Evolutionary conservation across 2,888 invertebrate species (phyloP), one percentile per base, ranked within the genome.

Genomic region (Trilocha varians): DNA sequence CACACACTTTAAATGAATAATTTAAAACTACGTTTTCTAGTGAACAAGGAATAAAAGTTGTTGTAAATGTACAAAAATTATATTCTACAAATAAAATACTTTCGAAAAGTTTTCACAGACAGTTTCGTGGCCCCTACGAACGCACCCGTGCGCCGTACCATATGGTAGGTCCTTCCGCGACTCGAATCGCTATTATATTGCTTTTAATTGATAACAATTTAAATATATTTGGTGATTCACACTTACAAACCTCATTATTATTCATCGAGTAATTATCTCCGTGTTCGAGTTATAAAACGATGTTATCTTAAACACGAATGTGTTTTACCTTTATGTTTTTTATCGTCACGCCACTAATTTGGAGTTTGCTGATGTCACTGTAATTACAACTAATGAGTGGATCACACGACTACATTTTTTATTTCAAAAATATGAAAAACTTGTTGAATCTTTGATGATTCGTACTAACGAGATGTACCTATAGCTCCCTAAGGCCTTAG

Each of bases 201-300:
- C 83, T 84, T 85, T 85, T 85, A 84, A 85, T 85, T 85, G 85
- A 85, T 85, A 85, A 85, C 85, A 85, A 85, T 85, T 84, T 84
- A 85, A 84, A 85, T 84, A 84, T 82, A 85, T 85, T 85, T 84
- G 84, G 80, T 85, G 85, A 84, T 85, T 85, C 85, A 85, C 85
- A 85, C 85, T 84, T 83, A 79, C 76, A 62, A 63, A 71, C 60
- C 78, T 83, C 75, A 82, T 84, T 82, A 80, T 74, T 84, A 85
- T 84, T 85, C 85, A 84, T 85, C 84, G 84, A 72, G 76, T 76
- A 73, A 80, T 85, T 82, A 84, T 83, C 79, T 77, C 59, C 62
- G 62, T 78, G 82, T 78, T 78, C 78, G 72, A 73, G 62, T 80
- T 77, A 75, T 71, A 74, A 62, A 48, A 61, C 65, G 80, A 83